Conservation (phyloP, 2,888 invertebrate species). For the Drosophila ustulata region DNA sequence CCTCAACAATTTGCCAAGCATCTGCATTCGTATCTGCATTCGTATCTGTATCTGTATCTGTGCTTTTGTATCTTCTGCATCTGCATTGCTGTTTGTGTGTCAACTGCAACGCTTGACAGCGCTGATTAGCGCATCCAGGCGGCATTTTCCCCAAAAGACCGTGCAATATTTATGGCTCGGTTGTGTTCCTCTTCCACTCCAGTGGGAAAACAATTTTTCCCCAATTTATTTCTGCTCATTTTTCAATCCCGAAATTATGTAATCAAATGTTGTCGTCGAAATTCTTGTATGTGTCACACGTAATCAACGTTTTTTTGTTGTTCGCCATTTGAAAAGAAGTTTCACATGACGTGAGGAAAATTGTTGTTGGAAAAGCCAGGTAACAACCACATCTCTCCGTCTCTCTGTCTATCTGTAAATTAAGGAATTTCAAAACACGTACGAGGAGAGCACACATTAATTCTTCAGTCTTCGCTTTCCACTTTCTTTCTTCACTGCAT, state of each 20-base stretch:
- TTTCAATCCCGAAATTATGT: constrained; percentile 55
- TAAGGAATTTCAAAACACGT: constrained; percentile 64
- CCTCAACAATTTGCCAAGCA: constrained; percentile 57
- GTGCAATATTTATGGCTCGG: constrained; percentile 64
- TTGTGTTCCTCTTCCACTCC: constrained; percentile 13
- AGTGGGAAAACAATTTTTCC: constrained; percentile 23
- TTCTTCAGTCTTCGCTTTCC: constrained; percentile 57
- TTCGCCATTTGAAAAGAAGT: constrained; percentile 28
- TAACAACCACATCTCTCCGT: constrained; percentile 33
- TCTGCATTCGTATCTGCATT: neutral
- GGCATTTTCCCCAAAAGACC: constrained; percentile 12
- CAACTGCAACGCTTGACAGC: constrained; percentile 56
- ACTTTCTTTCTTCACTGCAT: constrained; percentile 49
- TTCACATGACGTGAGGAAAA: constrained; percentile 69
- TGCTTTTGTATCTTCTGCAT: neutral
- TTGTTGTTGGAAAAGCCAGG: constrained; percentile 51
- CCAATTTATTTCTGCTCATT: constrained; percentile 11
- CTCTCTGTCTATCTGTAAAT: constrained; percentile 35
- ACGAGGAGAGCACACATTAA: constrained; percentile 46
- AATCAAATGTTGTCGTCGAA: constrained; percentile 65
- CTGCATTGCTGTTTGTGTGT: constrained; percentile 11
- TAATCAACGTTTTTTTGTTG: constrained; percentile 34
- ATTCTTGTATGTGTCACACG: constrained; percentile 51
- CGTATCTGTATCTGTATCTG: constrained; percentile 14
- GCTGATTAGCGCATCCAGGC: constrained; percentile 62